phyloP scores from a whole-genome alignment of 2,888 invertebrate species.

The Tubiluchus corallicola region DNA sequence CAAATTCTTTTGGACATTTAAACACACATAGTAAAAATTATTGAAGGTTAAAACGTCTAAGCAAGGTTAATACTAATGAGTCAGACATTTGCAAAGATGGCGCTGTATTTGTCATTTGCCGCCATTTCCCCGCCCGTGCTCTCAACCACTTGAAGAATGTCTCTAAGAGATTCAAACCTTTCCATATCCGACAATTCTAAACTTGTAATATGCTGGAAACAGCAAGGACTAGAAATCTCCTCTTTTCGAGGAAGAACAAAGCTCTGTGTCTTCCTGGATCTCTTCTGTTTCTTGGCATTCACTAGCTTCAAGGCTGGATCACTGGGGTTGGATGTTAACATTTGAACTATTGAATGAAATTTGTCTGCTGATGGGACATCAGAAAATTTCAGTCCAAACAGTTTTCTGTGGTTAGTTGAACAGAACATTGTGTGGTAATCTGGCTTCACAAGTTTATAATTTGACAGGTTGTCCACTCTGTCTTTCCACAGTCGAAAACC shows the following conservation, averaged over 20 bases:
- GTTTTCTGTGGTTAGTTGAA: constrained; percentile 51
- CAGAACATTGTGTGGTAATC: constrained; percentile 60
- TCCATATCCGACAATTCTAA: constrained; percentile 46
- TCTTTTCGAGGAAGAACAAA: constrained; percentile 46
- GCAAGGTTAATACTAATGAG: too few relatives aligned
- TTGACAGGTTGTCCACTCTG: constrained; percentile 54
- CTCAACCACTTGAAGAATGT: too few relatives aligned
- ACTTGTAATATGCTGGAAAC: constrained; percentile 62
- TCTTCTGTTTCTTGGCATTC: constrained; percentile 16
- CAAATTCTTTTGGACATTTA: too few relatives aligned
- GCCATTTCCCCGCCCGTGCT: too few relatives aligned
- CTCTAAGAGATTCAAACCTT: constrained; percentile 46
- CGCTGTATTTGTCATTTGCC: too few relatives aligned
- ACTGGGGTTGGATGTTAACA: constrained; percentile 51
- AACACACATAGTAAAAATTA: too few relatives aligned
- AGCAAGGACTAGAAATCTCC: constrained; percentile 64
- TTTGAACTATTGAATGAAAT: constrained; percentile 31
- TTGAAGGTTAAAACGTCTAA: too few relatives aligned
- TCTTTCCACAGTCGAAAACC: constrained; percentile 64
- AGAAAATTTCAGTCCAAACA: constrained; percentile 30
- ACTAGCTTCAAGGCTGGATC: constrained; percentile 43
- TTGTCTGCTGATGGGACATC: constrained; percentile 21
- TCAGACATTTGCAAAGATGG: too few relatives aligned
- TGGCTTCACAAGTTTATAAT: constrained; percentile 44
- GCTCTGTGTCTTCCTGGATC: constrained; percentile 21